Base-by-base conservation (phyloP, 2,888 invertebrate genomes). In the Allacma fusca region DNA sequence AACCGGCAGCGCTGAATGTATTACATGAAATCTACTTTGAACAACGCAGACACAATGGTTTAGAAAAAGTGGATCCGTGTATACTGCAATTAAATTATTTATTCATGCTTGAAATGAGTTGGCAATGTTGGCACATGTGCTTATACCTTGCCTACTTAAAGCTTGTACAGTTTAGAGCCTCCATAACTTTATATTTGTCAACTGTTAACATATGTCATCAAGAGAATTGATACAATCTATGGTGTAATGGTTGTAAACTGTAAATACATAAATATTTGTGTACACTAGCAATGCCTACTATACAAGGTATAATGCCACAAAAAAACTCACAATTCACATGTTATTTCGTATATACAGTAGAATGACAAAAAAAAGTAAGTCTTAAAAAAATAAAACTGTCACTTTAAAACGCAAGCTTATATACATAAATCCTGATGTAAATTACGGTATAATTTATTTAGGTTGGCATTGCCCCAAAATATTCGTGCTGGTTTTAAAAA, bases 371-470 rank as follows among this genome's bases (percentile, higher is more conserved):
- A 34, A 34, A 34, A 34, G 34, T 4, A 34, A 34, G 34, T 34
- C 19, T 9, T 50, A 50, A 16, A 19, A 50, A 50, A 50, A 50
- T 50, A 50, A 50, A 50, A 50, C 50, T 50, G 50, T 50, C 50
- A 50, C 50, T 13, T 50, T n/a, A 16, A 19, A 50, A 50, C 50
- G 16, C 50, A 50, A n/a, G 19, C 50, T 16, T 50, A 50, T n/a
- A n/a, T n/a, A n/a, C n/a, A 50, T 50, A 50, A 50, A 50, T 50
- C 50, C 16, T 50, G 19, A 2, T 50, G n/a, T 50, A 50, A 13
- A 50, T 50, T 50, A 12, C 50, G 50, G 16, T 50, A 50, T 50
- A 50, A 50, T 50, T 12, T 50, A 50, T 50, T 50, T 50, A 50
- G 50, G n/a, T 50, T 50, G 50, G 50, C 50, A 9, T 13, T 50